Conservation (phyloP, 2,888 invertebrate species). For the Abscondita cerata region DNA sequence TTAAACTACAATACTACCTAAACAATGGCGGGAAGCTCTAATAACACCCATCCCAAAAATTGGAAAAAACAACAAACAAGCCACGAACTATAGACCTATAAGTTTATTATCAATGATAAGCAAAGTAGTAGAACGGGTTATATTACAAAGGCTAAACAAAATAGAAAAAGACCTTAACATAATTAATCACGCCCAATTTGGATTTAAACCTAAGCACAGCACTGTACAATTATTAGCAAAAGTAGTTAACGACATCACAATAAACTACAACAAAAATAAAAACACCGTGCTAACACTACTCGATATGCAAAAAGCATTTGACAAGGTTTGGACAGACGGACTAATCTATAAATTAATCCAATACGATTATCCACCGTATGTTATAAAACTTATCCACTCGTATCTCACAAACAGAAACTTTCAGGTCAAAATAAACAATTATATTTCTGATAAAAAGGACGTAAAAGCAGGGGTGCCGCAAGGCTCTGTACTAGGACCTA, state of each 20-base stretch:
- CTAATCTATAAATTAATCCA: conserved; percentile 22
- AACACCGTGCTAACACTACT: conserved; percentile 44
- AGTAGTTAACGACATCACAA: conserved; percentile 41
- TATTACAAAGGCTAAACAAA: conserved; percentile 17
- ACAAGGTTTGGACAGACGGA: conserved; percentile 47
- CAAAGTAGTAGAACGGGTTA: conserved; percentile 32
- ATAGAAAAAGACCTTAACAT: conserved; percentile 18
- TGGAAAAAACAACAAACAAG: not conserved
- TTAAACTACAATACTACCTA: not conserved
- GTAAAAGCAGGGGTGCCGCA: conserved; percentile 31
- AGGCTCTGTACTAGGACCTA: conserved; percentile 32
- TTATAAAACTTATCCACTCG: not conserved
- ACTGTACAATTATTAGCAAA: conserved; percentile 44
- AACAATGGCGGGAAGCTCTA: not conserved
- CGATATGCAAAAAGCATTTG: conserved; percentile 44
- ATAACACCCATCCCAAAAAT: not conserved
- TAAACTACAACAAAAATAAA: conserved; percentile 42
- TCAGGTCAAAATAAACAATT: not conserved
- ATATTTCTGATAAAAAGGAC: not conserved
- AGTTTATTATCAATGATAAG: conserved; percentile 25
- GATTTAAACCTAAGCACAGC: conserved; percentile 44
- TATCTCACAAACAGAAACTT: not conserved
- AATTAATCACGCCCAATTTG: conserved; percentile 41
- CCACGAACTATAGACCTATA: conserved; percentile 36
- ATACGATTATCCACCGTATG: not conserved